A percentile compares a stretch with the other conserved stretches of the same genome.
phyloP scores from a whole-genome alignment of 2,113 vertebrate genomes.

The Gyps fulvus region DNA sequence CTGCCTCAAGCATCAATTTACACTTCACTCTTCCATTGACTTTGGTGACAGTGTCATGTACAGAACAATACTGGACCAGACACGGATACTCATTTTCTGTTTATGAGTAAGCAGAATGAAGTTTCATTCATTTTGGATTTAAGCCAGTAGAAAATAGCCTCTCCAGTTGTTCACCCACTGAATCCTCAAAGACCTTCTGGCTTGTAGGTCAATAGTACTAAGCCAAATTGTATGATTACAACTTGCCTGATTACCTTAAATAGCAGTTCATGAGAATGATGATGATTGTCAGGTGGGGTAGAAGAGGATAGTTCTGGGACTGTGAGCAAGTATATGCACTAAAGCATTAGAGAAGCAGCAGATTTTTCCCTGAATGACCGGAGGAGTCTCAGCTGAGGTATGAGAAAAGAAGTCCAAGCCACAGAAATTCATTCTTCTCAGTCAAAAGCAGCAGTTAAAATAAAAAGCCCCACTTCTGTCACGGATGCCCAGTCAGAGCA shows the following conservation, averaged over 20 bases:
- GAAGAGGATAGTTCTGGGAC: not conserved
- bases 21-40: not conserved
- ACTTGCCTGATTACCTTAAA: not conserved
- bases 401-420: not conserved
- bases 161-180: not conserved
- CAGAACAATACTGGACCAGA: not conserved
- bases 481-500: not conserved
- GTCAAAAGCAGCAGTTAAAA: not conserved
- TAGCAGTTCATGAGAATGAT: not conserved
- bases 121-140: not conserved
- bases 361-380: not conserved
- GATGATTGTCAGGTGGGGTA: not conserved
- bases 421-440: not conserved
- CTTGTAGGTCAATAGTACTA: not conserved
- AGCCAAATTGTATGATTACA: not conserved
- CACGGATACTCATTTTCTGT: not conserved
- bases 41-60: not conserved
- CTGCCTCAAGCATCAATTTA: not conserved
- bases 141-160: not conserved
- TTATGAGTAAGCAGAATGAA: conserved; percentile 15
- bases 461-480: not conserved
- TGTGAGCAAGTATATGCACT: not conserved
- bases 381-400: not conserved
- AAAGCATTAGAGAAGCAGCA: not conserved
- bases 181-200: not conserved